phyloP scores from a whole-genome alignment of 2,888 invertebrate species.

The Andrena flavipes region DNA sequence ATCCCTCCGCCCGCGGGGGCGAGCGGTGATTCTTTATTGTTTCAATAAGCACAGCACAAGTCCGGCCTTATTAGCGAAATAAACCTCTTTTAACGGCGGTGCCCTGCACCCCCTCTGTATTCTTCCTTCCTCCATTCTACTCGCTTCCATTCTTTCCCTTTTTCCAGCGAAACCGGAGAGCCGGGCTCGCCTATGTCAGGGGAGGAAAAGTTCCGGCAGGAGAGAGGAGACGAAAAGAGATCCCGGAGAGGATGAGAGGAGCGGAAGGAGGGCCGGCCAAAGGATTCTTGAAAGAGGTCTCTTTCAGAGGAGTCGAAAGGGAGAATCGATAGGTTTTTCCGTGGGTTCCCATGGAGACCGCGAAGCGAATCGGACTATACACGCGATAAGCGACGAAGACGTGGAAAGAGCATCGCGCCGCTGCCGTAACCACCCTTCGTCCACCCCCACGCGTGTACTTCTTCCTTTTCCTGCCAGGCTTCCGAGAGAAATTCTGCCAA shows the following conservation, averaged over 20 bases:
- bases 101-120: constrained; percentile 60
- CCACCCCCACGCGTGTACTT: constrained; percentile 36
- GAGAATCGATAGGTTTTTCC: constrained; percentile 85
- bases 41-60: constrained; percentile 84
- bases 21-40: constrained; percentile 84
- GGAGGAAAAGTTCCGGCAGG: constrained; percentile 30
- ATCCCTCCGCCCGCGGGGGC: constrained; percentile 45
- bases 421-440: constrained; percentile 56
- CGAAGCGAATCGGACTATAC: constrained; percentile 81
- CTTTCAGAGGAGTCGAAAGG: constrained; percentile 82
- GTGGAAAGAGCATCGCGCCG: constrained; percentile 80
- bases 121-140: constrained; percentile 11
- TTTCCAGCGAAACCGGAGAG: constrained; percentile 2
- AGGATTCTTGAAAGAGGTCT: constrained; percentile 82
- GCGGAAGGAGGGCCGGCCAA: constrained; percentile 68
- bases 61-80: constrained; percentile 85
- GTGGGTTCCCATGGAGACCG: constrained; percentile 84
- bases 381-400: constrained; percentile 81
- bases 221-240: constrained; percentile 62
- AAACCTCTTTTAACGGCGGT: constrained; percentile 84
- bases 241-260: constrained; percentile 67
- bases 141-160: constrained; percentile 9
- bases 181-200: constrained; percentile 7
- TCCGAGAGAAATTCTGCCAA: constrained; percentile 20
- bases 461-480: constrained; percentile 50